A percentile compares a stretch with the other conserved stretches of the same genome.
phyloP scores from a whole-genome alignment of 2,113 vertebrate genomes.

The Macrotis lagotis region DNA sequence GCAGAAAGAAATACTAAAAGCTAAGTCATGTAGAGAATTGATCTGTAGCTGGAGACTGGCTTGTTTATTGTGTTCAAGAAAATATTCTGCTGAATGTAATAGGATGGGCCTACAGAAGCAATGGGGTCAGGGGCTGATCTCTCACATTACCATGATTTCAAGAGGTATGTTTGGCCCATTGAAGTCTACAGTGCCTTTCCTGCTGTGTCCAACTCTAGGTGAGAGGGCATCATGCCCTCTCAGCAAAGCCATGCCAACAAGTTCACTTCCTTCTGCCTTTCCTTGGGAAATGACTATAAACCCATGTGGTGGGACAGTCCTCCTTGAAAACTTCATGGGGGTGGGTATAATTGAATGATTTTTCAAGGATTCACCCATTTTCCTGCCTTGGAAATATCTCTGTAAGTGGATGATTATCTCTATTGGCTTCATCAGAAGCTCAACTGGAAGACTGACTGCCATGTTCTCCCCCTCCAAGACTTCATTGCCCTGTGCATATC shows the following conservation, averaged over 20 bases:
- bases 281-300: not conserved
- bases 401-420: constrained; percentile 14
- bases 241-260: not conserved
- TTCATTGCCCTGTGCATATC: rapidly evolving
- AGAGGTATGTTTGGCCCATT: not conserved
- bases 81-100: not conserved
- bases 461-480: not conserved
- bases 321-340: constrained; percentile 30
- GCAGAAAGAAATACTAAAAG: constrained; percentile 9
- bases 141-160: not conserved
- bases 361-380: not conserved
- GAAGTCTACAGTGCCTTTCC: not conserved
- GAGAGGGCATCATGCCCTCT: constrained; percentile 3
- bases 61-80: constrained; percentile 45
- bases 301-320: not conserved
- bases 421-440: not conserved
- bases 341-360: not conserved
- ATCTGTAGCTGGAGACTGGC: constrained; percentile 26
- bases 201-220: rapidly evolving
- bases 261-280: not conserved
- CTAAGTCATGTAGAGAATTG: constrained; percentile 31
- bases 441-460: not conserved
- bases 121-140: not conserved
- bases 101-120: not conserved
- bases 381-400: not conserved